phyloP scores from a whole-genome alignment of 2,113 vertebrate genomes.

The Garra rufa region DNA sequence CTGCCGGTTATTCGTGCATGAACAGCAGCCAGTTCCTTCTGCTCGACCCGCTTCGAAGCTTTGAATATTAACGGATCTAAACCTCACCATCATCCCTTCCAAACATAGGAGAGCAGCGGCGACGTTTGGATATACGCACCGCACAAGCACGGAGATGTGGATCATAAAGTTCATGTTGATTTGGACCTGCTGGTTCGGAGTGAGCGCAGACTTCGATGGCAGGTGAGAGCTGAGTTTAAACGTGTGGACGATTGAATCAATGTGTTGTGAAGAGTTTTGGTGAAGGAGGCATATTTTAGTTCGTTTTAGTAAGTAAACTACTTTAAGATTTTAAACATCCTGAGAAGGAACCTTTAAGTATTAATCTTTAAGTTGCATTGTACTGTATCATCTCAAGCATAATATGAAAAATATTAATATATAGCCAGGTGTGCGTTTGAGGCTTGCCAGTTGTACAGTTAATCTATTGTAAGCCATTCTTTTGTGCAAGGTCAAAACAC shows the following conservation, averaged over 20 bases:
- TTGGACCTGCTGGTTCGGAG: constrained; percentile 75
- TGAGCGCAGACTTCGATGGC: constrained; percentile 85
- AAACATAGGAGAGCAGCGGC: not conserved
- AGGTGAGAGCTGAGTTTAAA: constrained; percentile 77
- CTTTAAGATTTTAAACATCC: not conserved
- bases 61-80: constrained; percentile 16
- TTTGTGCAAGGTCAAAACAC: constrained; percentile 3
- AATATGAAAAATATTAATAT: not conserved
- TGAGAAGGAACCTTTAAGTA: not conserved
- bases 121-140: constrained; percentile 37
- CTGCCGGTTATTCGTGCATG: not conserved
- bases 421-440: not conserved
- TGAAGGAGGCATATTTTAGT: not conserved
- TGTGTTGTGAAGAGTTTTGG: not conserved
- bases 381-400: not conserved
- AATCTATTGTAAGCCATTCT: not conserved
- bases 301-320: not conserved
- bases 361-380: not conserved
- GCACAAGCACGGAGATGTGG: constrained; percentile 73
- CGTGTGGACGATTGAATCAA: not conserved
- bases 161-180: constrained; percentile 75
- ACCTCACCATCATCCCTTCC: constrained; percentile 10
- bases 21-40: not conserved
- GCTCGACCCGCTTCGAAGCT: constrained; percentile 39
- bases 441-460: not conserved